Percentiles rank a stretch among this genome's conserved stretches.
Conservation (phyloP, 2,888 invertebrate species). For the Agriotes lineatus region DNA sequence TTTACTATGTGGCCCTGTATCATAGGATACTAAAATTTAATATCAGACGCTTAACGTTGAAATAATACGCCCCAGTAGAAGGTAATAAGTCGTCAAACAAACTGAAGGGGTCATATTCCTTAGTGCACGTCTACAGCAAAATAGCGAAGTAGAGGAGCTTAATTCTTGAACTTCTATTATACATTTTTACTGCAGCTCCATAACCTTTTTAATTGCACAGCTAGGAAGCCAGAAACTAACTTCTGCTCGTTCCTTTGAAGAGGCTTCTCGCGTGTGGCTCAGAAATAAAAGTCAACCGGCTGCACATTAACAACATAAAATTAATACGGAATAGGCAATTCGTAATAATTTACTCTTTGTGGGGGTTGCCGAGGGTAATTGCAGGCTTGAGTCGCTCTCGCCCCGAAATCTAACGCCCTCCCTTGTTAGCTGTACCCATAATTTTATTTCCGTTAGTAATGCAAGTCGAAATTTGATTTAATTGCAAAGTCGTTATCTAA, state of each 20-base stretch:
- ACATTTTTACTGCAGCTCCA: too few species aligned
- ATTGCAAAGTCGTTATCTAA: slow-evolving; percentile 7
- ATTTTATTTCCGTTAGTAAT: slow-evolving; percentile 7
- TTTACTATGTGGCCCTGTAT: slow-evolving; percentile 11
- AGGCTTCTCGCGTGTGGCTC: too few species aligned
- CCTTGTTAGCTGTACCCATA: not conserved
- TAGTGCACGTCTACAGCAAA: too few species aligned
- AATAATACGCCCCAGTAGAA: slow-evolving; percentile 28
- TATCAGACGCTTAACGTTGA: slow-evolving; percentile 33
- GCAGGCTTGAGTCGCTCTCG: not conserved
- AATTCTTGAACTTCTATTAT: too few species aligned
- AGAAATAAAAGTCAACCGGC: too few species aligned
- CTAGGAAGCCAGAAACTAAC: too few species aligned
- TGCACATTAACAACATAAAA: too few species aligned
- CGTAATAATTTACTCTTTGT: too few species aligned
- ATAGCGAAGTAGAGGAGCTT: too few species aligned
- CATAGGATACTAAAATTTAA: slow-evolving; percentile 29
- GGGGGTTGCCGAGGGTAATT: not conserved
- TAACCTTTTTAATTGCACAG: too few species aligned
- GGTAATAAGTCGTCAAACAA: slow-evolving; percentile 19
- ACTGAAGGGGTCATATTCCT: not conserved
- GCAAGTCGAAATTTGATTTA: slow-evolving; percentile 4
- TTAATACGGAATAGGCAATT: too few species aligned
- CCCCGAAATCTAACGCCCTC: not conserved
- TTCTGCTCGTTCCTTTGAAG: too few species aligned